Evolutionary conservation across 2,888 invertebrate genomes (phyloP).

Genomic region (Deilephila elpenor): DNA sequence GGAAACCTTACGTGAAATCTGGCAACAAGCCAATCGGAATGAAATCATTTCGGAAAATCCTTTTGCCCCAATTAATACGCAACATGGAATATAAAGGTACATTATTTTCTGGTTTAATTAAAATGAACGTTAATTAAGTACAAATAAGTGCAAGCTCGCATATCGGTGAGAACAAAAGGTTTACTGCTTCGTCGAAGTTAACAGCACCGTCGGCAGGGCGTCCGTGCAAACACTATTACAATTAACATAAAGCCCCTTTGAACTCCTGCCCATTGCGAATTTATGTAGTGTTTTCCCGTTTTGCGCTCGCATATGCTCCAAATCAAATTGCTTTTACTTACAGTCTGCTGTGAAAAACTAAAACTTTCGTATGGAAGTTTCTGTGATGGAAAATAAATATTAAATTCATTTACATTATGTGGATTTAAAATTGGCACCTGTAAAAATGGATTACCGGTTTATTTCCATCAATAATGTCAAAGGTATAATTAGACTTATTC

Average conservation of each 20-base stretch:
- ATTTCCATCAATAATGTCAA: background rate
- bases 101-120: background rate
- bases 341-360: background rate
- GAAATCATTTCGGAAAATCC: background rate
- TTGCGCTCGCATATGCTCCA: background rate
- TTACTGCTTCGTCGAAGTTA: conserved; percentile 13
- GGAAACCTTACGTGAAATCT: conserved; percentile 10
- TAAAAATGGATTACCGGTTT: background rate
- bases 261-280: background rate
- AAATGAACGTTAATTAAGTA: conserved; percentile 7
- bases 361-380: background rate
- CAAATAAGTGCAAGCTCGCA: conserved; percentile 1
- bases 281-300: conserved; percentile 5
- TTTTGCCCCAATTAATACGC: background rate
- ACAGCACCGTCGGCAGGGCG: background rate
- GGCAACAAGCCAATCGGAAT: conserved; percentile 3
- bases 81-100: background rate
- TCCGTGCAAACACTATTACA: conserved; percentile 4
- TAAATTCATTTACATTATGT: background rate
- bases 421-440: background rate
- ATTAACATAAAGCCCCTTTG: conserved; percentile 17
- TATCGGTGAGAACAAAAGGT: conserved; percentile 1
- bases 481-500: background rate
- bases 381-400: background rate
- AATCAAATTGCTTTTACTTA: background rate